Evolutionary conservation across 2,797 vertebrate genomes (phyloP).

Genomic region (Chrysocyon brachyurus): DNA sequence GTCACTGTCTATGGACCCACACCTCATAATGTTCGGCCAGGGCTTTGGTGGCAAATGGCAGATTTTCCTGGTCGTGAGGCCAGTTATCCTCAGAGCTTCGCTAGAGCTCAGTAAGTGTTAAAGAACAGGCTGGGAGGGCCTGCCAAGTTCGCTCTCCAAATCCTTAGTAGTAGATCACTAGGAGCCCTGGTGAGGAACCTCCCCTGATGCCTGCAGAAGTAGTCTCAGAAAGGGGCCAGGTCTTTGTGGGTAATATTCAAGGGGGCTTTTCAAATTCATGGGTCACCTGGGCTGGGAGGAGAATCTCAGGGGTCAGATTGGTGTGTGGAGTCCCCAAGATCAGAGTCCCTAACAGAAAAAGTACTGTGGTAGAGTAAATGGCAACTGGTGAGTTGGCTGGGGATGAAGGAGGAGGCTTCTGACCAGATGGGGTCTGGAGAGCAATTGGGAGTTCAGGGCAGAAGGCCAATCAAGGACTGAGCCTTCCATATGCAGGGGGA

Average conservation of each 20-base stretch:
- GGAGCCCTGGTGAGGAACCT: neutral
- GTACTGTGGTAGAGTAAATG: neutral
- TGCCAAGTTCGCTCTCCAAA: neutral
- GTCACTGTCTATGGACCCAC: neutral
- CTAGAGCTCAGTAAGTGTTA: neutral
- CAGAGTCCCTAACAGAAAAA: neutral
- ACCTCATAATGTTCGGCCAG: neutral
- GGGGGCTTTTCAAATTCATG: neutral
- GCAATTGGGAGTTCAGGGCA: neutral
- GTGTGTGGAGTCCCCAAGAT: no score
- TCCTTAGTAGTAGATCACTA: neutral
- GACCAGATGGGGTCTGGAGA: neutral
- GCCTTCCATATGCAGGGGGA: accelerated
- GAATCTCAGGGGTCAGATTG: neutral
- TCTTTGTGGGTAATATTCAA: neutral
- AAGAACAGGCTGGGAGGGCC: neutral
- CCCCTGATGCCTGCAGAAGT: neutral
- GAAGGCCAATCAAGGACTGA: neutral
- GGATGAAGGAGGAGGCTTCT: neutral
- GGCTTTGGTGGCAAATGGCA: neutral
- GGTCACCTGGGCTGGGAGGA: neutral
- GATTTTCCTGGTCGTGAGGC: neutral
- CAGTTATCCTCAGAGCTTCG: neutral
- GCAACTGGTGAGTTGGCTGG: neutral
- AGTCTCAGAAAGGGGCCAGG: neutral